Conservation (phyloP, 2,888 invertebrate genomes). For the Adineta ricciae region DNA sequence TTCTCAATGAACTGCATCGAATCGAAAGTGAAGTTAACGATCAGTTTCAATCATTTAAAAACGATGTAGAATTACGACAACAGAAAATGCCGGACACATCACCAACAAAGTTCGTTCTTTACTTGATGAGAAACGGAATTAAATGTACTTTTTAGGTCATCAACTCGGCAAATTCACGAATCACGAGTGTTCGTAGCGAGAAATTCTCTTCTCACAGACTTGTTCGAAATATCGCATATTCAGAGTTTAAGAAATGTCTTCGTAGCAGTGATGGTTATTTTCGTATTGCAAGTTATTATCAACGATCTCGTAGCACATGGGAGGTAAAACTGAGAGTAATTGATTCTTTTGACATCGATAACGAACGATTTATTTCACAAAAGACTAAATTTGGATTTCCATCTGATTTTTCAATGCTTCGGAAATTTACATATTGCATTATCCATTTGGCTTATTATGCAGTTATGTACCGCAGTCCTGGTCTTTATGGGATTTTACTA, state of each 20-base stretch:
- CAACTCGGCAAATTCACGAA: background rate
- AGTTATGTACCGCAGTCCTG: slow-evolving; percentile 12
- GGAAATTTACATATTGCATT: slow-evolving; percentile 26
- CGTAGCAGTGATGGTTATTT: slow-evolving; percentile 25
- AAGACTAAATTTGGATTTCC: slow-evolving; percentile 31
- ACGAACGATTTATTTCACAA: background rate
- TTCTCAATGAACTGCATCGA: background rate
- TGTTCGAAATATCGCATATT: slow-evolving; percentile 28
- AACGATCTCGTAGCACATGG: slow-evolving; percentile 22
- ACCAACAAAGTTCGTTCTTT: background rate
- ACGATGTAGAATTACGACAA: background rate
- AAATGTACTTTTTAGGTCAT: background rate
- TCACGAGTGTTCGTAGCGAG: slow-evolving; percentile 19
- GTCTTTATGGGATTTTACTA: slow-evolving; percentile 25
- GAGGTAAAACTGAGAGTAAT: background rate
- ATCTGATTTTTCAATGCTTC: slow-evolving; percentile 26
- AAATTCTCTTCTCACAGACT: slow-evolving; percentile 30
- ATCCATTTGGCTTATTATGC: slow-evolving; percentile 30
- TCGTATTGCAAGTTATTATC: slow-evolving; percentile 26
- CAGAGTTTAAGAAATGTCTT: slow-evolving; percentile 27
- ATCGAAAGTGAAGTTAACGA: slow-evolving; percentile 15
- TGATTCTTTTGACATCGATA: no score
- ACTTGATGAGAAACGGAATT: background rate
- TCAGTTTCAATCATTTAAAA: background rate
- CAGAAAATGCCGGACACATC: background rate